Evolutionary conservation across 2,888 invertebrate species (phyloP).

Genomic region (Diogma glabrata): DNA sequence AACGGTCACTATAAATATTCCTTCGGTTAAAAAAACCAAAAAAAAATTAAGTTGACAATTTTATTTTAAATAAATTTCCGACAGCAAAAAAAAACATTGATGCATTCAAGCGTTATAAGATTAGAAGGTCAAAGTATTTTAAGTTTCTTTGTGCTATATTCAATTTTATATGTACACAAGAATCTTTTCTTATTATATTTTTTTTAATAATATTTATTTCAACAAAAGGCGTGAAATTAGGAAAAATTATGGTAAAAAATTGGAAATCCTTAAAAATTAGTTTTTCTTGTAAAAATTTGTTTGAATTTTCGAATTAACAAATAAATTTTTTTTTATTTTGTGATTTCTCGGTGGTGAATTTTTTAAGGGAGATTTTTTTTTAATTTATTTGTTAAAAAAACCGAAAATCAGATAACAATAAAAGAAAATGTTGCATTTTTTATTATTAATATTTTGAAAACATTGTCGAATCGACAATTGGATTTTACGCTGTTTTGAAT

Average conservation of each 20-base stretch:
- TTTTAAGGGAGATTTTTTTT: not conserved
- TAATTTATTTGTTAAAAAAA: not conserved
- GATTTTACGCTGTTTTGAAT: constrained; percentile 6
- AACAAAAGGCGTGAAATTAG: constrained; percentile 9
- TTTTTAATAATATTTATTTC: not conserved
- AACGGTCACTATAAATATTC: too few species aligned
- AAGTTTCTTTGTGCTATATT: too few species aligned
- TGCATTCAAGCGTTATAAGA: constrained; percentile 6
- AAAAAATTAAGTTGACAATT: constrained; percentile 6
- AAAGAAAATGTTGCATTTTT: not conserved
- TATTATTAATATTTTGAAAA: constrained; percentile 5
- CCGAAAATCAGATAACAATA: constrained; percentile 4
- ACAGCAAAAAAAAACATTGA: not conserved
- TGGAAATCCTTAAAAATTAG: not conserved
- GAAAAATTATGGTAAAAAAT: not conserved
- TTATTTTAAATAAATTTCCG: constrained; percentile 2
- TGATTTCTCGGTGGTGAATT: too few species aligned
- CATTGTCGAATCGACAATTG: constrained; percentile 8
- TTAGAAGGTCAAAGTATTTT: constrained; percentile 7
- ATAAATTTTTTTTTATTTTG: constrained; percentile 6
- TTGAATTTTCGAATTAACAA: constrained; percentile 3
- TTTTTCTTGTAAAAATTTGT: not conserved
- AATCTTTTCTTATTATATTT: not conserved
- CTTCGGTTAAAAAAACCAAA: too few species aligned
- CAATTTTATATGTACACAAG: too few species aligned